These are phyloP conservation scores for Autographa pulchrina DNA, from an alignment of 2,888 invertebrate genomes.

Conservation along the genomic window DNA sequence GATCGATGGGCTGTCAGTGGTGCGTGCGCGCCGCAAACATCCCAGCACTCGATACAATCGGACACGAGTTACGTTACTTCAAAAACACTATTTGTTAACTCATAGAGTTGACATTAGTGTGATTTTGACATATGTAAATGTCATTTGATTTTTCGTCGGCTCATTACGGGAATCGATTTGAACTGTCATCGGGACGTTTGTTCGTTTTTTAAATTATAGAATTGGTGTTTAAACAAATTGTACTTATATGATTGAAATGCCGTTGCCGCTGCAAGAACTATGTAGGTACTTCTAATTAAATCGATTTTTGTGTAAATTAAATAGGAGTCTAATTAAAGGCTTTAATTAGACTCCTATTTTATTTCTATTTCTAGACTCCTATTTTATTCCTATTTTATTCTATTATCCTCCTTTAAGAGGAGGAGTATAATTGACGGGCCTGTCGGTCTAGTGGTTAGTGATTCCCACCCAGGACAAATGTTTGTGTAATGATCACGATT, in stretches of 20 bases:
- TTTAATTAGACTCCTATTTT: too few species aligned
- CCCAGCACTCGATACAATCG: constrained; percentile 66
- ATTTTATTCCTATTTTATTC: too few species aligned
- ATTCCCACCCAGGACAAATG: too few species aligned
- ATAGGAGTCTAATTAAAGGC: not conserved
- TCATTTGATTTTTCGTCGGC: constrained; percentile 68
- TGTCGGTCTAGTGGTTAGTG: too few species aligned
- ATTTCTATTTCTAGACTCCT: too few species aligned
- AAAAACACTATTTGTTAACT: constrained; percentile 58
- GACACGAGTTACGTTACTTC: constrained; percentile 57
- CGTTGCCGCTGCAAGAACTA: constrained; percentile 23
- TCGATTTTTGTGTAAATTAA: not conserved
- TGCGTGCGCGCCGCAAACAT: constrained; percentile 66
- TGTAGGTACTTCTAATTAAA: constrained; percentile 18
- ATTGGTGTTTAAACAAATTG: constrained; percentile 52
- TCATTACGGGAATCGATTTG: constrained; percentile 71
- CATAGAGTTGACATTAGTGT: constrained; percentile 57
- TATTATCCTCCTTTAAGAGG: too few species aligned
- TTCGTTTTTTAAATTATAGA: constrained; percentile 55
- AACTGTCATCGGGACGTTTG: constrained; percentile 67
- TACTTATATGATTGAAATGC: constrained; percentile 47
- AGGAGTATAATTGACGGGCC: too few species aligned
- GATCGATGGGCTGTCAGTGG: constrained; percentile 76
- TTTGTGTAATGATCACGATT: too few species aligned
- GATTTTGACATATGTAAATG: constrained; percentile 62